Evolutionary conservation across 23 tunicate genomes (phyloP).

Genomic region (Trididemnum clinides): DNA sequence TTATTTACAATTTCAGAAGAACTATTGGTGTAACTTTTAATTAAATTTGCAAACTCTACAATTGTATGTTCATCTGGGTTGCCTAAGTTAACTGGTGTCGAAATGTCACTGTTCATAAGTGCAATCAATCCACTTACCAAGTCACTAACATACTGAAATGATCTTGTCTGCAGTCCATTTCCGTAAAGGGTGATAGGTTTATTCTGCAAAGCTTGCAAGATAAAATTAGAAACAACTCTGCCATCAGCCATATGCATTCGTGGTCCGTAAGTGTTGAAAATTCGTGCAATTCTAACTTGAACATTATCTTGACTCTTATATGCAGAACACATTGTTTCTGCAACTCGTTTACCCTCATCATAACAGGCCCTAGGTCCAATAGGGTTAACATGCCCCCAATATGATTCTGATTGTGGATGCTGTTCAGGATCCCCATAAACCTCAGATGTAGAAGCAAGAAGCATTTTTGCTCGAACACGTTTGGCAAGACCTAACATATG

Average conservation of each 20-base stretch:
- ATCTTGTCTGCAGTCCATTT: constrained; percentile 77
- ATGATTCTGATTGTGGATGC: constrained; percentile 89
- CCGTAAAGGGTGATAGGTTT: constrained; percentile 91
- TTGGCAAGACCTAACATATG: constrained; percentile 94
- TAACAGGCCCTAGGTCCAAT: constrained; percentile 98
- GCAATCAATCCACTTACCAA: constrained; percentile 82
- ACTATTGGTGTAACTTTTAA: constrained; percentile 46
- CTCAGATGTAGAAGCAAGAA: constrained; percentile 94
- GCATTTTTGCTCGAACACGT: constrained; percentile 72
- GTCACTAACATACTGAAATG: constrained; percentile 94
- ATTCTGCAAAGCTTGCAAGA: constrained; percentile 76
- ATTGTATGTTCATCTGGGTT: constrained; percentile 93
- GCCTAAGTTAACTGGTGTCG: constrained; percentile 79
- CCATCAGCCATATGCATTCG: constrained; percentile 99
- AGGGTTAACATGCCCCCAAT: constrained; percentile 99
- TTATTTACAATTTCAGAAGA: constrained; percentile 74
- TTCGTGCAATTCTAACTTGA: constrained; percentile 86
- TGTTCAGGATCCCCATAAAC: constrained; percentile 98
- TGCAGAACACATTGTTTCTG: constrained; percentile 98
- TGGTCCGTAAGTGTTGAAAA: constrained; percentile 93
- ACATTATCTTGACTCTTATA: constrained; percentile 80
- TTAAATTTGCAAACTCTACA: constrained; percentile 67
- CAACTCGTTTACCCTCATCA: constrained; percentile 98
- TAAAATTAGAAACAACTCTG: constrained; percentile 92
- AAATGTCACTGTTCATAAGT: constrained; percentile 79